Conservation (phyloP, 2,797 vertebrate genomes). For the Somateria mollissima region DNA sequence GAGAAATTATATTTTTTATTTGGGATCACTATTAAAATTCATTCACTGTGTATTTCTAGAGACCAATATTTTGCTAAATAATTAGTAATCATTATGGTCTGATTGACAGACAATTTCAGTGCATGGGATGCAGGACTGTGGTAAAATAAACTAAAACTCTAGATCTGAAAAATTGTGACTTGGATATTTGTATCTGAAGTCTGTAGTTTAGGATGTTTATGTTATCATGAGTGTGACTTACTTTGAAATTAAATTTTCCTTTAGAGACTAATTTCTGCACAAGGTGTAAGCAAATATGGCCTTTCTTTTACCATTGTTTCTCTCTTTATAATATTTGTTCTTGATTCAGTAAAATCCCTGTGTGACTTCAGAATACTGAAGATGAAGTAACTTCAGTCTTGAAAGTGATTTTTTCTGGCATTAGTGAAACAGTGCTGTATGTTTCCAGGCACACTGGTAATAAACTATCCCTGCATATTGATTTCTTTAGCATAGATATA, state of each 20-base stretch:
- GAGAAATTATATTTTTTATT: neutral
- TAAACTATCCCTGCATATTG: slow-evolving; percentile 49
- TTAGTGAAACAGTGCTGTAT: neutral
- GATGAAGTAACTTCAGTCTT: slow-evolving; percentile 30
- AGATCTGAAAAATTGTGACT: neutral
- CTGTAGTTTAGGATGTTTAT: neutral
- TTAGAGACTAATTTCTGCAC: slow-evolving; percentile 36
- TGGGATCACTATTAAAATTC: neutral
- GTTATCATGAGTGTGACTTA: slow-evolving; percentile 8
- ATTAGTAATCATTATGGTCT: neutral
- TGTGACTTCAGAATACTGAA: slow-evolving; percentile 24
- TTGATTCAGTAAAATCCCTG: slow-evolving; percentile 25
- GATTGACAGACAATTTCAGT: neutral
- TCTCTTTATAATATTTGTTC: slow-evolving; percentile 9
- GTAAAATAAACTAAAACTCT: neutral
- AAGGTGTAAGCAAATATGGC: slow-evolving; percentile 17
- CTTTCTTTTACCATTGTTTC: slow-evolving; percentile 17
- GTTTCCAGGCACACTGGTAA: neutral
- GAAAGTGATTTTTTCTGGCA: slow-evolving; percentile 33
- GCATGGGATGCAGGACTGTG: neutral
- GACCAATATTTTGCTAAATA: neutral
- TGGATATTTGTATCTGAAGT: neutral
- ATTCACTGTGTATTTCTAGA: neutral
- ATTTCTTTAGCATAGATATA: slow-evolving; percentile 45
- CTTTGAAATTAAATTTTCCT: slow-evolving; percentile 50